Evolutionary conservation across 2,797 vertebrate species (phyloP), one percentile per base, ranked within the genome.

Genomic region (Sorex maritimensis): DNA sequence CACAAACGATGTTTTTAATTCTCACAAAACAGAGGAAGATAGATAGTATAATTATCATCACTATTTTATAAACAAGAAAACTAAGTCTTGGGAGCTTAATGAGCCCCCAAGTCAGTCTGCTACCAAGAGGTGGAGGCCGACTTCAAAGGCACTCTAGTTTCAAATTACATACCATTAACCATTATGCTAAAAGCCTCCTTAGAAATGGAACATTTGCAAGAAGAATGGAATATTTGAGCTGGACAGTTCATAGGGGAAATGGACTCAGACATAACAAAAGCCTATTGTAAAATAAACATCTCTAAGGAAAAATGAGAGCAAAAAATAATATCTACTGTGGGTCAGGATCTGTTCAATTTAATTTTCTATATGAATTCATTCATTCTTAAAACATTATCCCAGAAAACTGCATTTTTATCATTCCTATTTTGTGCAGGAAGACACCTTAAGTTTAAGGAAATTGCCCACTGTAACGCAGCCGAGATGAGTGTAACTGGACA

Each of bases 1-100:
- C 9, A 44, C 21, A 80, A 91, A 83, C 71, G 85, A 89, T 52
- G 41, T 52, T 67, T 91, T 89, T 71, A 95, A 82, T 92, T 82
- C 44, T 83, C 24, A 91, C 14, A 83, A 90, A 94, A 82, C 13
- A 86, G 9, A 89, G 49, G 58, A 5, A 78, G 7, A 72, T 8
- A 46, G 30, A 78, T 52, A 34, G 58, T 26, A 84, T 38, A 89
- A 91, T 67, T 77, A 96, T 46, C 75, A 78, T 34, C 34, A 69
- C 41, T 41, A 34, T 74, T 4, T 46, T 69, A 88, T 23, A 81
- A 90, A 81, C 30, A 85, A 73, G 80, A 94, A 86, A 86, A 91
- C 24, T 34, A 71, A 93, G 30, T 93, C 46, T 52, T 79, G 8
- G 72, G 28, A 82, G 6, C 71, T 68, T 91, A 61, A 82, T 80